These are phyloP conservation scores for Sebastes glaucus DNA, from an alignment of 2,797 vertebrate genomes.

Conservation along the genomic window DNA sequence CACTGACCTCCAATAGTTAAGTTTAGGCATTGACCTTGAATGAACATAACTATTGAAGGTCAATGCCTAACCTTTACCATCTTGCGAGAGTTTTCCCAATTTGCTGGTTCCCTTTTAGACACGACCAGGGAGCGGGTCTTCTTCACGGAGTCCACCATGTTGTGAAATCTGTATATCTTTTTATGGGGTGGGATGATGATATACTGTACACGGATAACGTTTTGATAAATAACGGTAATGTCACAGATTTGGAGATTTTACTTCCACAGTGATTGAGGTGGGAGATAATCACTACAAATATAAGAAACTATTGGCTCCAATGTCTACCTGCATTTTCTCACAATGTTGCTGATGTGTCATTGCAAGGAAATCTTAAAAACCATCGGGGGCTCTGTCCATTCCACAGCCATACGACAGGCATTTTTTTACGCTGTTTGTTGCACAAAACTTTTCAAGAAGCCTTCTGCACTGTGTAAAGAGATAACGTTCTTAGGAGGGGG, in stretches of 20 bases:
- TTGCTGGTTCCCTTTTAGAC: no score
- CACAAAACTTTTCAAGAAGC: constrained; percentile 88
- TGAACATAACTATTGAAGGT: no score
- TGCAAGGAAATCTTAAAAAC: constrained; percentile 43
- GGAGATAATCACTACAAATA: not conserved
- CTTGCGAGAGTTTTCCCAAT: no score
- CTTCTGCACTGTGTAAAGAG: constrained; percentile 89
- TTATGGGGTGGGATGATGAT: constrained; percentile 13
- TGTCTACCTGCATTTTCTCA: constrained; percentile 30
- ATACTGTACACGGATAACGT: constrained; percentile 6
- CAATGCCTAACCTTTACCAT: no score
- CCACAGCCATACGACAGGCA: constrained; percentile 74
- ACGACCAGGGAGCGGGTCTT: no score
- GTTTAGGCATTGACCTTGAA: no score
- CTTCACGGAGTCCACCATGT: not conserved
- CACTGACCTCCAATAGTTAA: no score
- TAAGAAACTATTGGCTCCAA: not conserved
- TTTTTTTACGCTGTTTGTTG: constrained; percentile 87
- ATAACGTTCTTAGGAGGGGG: constrained; percentile 70
- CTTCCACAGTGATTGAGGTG: not conserved
- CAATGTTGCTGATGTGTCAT: constrained; percentile 51
- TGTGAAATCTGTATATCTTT: not conserved
- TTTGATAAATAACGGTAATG: constrained; percentile 17
- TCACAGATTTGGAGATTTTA: not conserved
- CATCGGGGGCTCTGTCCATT: constrained; percentile 67